Evolutionary conservation across 2,113 vertebrate genomes (phyloP).

Genomic region (Plotosus lineatus): DNA sequence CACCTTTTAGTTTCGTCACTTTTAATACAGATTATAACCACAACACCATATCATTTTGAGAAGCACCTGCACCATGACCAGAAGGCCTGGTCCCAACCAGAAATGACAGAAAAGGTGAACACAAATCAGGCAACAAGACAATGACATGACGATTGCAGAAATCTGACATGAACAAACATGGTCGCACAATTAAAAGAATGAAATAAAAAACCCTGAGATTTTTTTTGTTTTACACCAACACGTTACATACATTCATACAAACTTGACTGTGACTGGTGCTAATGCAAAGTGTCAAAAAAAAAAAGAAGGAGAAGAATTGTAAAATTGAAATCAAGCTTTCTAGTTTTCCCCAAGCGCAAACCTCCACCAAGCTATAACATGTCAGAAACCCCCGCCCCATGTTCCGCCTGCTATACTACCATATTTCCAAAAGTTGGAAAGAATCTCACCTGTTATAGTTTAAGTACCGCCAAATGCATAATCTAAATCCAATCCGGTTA

Average conservation of each 20-base stretch:
- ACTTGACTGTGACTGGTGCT: neutral
- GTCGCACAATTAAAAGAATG: neutral
- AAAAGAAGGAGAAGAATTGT: too few relatives aligned
- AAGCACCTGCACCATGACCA: neutral
- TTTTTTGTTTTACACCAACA: neutral
- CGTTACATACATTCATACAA: too few relatives aligned
- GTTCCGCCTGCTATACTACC: too few relatives aligned
- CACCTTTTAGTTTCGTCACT: neutral
- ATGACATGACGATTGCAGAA: neutral
- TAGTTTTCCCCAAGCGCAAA: too few relatives aligned
- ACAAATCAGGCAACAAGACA: neutral
- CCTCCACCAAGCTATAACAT: too few relatives aligned
- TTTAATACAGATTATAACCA: neutral
- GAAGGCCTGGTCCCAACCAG: neutral
- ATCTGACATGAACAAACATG: neutral
- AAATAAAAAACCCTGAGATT: neutral
- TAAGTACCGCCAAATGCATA: too few relatives aligned
- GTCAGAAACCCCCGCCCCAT: too few relatives aligned
- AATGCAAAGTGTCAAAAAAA: too few relatives aligned
- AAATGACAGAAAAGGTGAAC: neutral
- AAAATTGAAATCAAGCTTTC: too few relatives aligned
- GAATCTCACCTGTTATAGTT: too few relatives aligned
- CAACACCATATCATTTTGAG: neutral
- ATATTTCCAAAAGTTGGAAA: too few relatives aligned
- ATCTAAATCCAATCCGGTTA: too few relatives aligned